Evolutionary conservation across 30 jellyfish, hydroid and myxozoan genomes (phyloP).

Genomic region (Aurelia sp.): DNA sequence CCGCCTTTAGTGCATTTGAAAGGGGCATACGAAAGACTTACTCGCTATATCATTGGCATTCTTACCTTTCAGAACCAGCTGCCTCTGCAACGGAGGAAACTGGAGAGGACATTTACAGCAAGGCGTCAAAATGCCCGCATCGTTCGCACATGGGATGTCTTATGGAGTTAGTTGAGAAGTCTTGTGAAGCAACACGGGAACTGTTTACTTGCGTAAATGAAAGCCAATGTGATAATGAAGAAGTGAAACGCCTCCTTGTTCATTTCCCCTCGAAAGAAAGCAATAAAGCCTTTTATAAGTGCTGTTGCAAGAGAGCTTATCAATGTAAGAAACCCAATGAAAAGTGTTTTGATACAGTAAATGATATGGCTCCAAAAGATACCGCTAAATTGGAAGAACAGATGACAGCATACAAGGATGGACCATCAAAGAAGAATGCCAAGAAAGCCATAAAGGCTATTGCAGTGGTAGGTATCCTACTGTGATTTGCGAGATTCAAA

Average conservation of each 20-base stretch:
- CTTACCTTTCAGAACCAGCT: too few species aligned
- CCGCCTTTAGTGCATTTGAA: too few species aligned
- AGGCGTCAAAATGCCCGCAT: conserved; percentile 61
- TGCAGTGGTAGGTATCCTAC: background rate
- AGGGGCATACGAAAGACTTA: too few species aligned
- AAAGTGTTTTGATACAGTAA: background rate
- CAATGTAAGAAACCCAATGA: background rate
- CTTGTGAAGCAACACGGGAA: conserved; percentile 46
- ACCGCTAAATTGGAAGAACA: background rate
- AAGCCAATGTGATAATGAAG: background rate
- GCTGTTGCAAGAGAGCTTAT: conserved; percentile 4
- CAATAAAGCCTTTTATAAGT: background rate
- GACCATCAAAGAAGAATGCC: background rate
- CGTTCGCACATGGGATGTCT: conserved; percentile 61
- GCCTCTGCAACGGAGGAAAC: too few species aligned
- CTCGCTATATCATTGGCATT: too few species aligned
- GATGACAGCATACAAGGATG: background rate
- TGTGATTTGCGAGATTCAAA: too few species aligned
- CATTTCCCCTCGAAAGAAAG: background rate
- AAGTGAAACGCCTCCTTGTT: background rate
- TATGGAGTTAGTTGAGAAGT: conserved; percentile 45
- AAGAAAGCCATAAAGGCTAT: background rate
- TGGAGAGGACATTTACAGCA: conserved; percentile 35
- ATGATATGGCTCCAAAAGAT: background rate
- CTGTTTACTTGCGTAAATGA: background rate